Percentiles rank a stretch among this genome's conserved stretches.
Evolutionary conservation across 92 coral and sea anemone species (phyloP).

Genomic region (Umimayanthus chanpuru): DNA sequence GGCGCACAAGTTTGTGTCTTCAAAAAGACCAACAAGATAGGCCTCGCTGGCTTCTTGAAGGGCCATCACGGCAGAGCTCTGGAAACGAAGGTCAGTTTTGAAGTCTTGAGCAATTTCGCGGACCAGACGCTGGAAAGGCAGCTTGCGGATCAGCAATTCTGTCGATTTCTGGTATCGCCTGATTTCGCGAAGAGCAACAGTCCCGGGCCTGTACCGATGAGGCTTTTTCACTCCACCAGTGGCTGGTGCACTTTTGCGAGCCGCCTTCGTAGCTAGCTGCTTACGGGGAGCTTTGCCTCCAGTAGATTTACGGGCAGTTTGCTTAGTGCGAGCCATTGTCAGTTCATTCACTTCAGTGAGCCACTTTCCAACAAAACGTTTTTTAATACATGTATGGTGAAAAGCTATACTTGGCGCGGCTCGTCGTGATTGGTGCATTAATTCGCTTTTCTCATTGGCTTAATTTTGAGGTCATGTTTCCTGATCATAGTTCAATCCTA

Average conservation of each 20-base stretch:
- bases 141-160: constrained; percentile 83
- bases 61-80: constrained; percentile 90
- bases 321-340: no score
- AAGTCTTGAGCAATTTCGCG: constrained; percentile 88
- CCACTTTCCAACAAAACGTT: no score
- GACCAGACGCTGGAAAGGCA: constrained; percentile 89
- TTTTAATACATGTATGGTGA: no score
- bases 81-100: constrained; percentile 88
- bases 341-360: no score
- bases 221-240: constrained; percentile 99
- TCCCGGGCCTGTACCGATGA: constrained; percentile 96
- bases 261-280: no score
- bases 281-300: no score
- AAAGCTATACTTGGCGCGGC: no score
- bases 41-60: constrained; percentile 94
- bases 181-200: constrained; percentile 88
- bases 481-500: no score
- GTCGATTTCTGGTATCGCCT: constrained; percentile 90
- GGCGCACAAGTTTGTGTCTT: constrained; percentile 97
- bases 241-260: constrained; percentile 98
- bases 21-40: constrained; percentile 92
- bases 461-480: no score
- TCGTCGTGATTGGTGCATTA: no score
- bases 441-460: no score
- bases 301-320: no score